Conservation (phyloP, 2,113 vertebrate species). For the Hemiprocne comata region DNA sequence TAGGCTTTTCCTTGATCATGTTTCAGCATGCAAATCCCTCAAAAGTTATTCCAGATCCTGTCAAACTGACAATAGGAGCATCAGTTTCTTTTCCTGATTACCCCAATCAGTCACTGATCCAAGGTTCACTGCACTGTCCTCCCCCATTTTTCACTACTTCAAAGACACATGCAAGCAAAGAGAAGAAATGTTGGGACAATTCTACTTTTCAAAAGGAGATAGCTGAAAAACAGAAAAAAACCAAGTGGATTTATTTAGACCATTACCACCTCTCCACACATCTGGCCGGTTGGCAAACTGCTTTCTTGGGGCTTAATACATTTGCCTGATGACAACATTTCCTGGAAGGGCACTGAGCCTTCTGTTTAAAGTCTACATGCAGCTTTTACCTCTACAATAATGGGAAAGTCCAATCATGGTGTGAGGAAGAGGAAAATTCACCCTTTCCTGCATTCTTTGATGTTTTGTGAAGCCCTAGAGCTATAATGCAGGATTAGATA, state of each 20-base stretch:
- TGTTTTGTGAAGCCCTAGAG: background rate
- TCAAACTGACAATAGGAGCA: background rate
- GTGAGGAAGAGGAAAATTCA: background rate
- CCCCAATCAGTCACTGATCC: background rate
- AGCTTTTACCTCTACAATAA: background rate
- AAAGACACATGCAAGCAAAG: background rate
- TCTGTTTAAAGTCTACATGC: background rate
- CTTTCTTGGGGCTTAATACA: background rate
- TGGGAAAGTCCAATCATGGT: background rate
- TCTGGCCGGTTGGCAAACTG: background rate
- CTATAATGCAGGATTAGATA: background rate
- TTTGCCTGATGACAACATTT: background rate
- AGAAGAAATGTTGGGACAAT: background rate
- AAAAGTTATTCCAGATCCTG: background rate
- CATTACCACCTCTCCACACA: background rate
- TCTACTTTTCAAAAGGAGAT: background rate
- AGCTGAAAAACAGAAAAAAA: background rate
- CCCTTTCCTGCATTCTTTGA: background rate
- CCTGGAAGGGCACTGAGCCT: background rate
- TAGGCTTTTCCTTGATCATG: background rate
- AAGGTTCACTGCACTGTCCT: background rate
- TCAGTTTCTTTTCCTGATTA: background rate
- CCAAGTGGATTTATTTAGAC: background rate
- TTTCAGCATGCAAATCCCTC: background rate
- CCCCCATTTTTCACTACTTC: background rate